Evolutionary conservation across 2,888 invertebrate genomes (phyloP), one percentile per base, ranked within the genome.

Genomic region (Sepioteuthis lessoniana): DNA sequence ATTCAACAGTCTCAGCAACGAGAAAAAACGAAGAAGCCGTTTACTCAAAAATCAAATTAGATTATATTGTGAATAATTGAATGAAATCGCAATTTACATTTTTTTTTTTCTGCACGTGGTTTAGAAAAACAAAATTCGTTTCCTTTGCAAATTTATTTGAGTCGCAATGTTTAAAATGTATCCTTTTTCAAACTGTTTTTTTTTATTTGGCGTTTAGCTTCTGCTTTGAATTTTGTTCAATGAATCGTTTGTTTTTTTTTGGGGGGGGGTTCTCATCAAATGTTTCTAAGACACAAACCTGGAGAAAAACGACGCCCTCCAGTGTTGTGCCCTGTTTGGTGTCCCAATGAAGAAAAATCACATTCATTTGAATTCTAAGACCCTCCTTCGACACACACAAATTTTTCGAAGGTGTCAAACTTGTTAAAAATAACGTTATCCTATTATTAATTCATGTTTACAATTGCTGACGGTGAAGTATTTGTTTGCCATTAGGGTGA

Each of bases 381-480:
- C 76, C 76, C n/a, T 16, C 76, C 76, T 76, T 76, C n/a, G 13
- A 76, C n/a, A 76, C 76, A 76, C 76, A 76, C 8, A 13, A 16
- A 28, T 21, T 35, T 76, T n/a, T 76, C 76, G n/a, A n/a, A 5
- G 76, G 76, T n/a, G n/a, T 76, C n/a, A n/a, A 76, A 76, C 76
- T 76, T 76, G 76, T 76, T n/a, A 76, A 76, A 60, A n/a, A 76
- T 76, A 76, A 76, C n/a, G 76, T n/a, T 76, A 76, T n/a, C n/a
- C 19, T 35, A 76, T 76, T 76, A 76, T 76, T n/a, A n/a, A 76
- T 35, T 35, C 16, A 76, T 76, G 76, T 76, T 76, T 76, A 76
- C n/a, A n/a, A n/a, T 76, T 0, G 76, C 76, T n/a, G 76, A n/a
- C n/a, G 76, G n/a, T n/a, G 76, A 76, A 0, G n/a, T n/a, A n/a